phyloP scores from a whole-genome alignment of 2,888 invertebrate species.

The Netelia melanura region DNA sequence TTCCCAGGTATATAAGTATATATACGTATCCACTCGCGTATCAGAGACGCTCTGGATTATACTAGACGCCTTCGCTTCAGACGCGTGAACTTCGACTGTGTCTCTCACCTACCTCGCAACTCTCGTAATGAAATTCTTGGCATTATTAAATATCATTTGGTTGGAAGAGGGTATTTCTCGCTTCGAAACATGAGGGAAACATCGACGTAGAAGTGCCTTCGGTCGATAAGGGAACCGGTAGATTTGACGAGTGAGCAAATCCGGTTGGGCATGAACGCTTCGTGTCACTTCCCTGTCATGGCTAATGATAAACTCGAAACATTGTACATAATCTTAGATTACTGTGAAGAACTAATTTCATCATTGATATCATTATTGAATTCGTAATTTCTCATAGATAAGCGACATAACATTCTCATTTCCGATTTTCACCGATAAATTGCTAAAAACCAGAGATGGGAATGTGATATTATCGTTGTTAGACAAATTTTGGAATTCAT shows the following conservation, averaged over 20 bases:
- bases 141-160: constrained; percentile 80
- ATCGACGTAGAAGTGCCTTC: constrained; percentile 1
- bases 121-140: constrained; percentile 81
- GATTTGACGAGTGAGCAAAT: constrained; percentile 65
- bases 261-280: constrained; percentile 54
- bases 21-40: constrained; percentile 12
- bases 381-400: no score
- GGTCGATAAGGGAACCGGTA: constrained; percentile 41
- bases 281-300: constrained; percentile 42
- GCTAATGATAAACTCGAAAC: no score
- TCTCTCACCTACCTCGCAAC: constrained; percentile 73
- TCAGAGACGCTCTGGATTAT: constrained; percentile 24
- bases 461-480: no score
- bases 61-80: constrained; percentile 29
- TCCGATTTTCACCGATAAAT: no score
- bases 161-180: constrained; percentile 71
- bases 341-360: no score
- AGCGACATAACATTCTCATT: no score
- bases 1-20: constrained; percentile 42
- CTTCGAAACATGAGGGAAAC: constrained; percentile 61
- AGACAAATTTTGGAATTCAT: no score
- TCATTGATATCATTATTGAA: no score
- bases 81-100: constrained; percentile 49
- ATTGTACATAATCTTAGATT: no score
- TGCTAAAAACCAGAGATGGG: no score